Base-by-base conservation (phyloP, 2,113 vertebrate species). In the Phoenicopterus ruber region DNA sequence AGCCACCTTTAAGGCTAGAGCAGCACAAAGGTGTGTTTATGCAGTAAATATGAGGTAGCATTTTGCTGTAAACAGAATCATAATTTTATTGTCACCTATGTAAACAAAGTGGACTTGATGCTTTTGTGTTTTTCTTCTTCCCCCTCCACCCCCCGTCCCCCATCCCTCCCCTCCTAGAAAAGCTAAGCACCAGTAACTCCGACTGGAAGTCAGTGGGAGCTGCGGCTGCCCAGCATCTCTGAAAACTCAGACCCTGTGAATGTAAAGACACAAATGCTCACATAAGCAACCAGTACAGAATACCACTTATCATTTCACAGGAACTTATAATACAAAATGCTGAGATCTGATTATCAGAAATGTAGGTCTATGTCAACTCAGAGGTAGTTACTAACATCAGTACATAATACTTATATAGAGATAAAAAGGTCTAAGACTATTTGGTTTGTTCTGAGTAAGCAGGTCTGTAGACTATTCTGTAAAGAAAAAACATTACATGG, bases 381-480 rank as follows among this genome's bases (percentile, higher is more conserved):
- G 99, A 99, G 99, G 99, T 99, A 99, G 99, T 99, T 99, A 98
- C 98, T 99, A 99, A 98, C 86, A 98, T 98, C 98, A 98, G 98
- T 98, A 98, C 97, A 98, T 98, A 98, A 98, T 95, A 98, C 96
- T 98, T 98, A 97, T 94, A 98, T 67, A 98, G 97, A 97, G 98
- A 98, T 96, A 95, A 89, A 98, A 98, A 98, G 88, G 95, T 97
- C 97, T 97, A 97, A 97, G 97, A 98, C 97, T 97, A 98, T 98
- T 98, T 98, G 98, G 98, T 98, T 98, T 98, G 98, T 98, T 98
- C 96, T 91, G 97, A 98, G 91, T 96, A 98, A 98, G 98, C 96
- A 98, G 96, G 96, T 97, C 97, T 97, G 97, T 96, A 98, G 98
- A 97, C 97, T 96, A 97, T 93, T 96, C 98, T 98, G 98, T 97